Evolutionary conservation across 2,797 vertebrate species (phyloP).

Genomic region (Megaceryle alcyon): DNA sequence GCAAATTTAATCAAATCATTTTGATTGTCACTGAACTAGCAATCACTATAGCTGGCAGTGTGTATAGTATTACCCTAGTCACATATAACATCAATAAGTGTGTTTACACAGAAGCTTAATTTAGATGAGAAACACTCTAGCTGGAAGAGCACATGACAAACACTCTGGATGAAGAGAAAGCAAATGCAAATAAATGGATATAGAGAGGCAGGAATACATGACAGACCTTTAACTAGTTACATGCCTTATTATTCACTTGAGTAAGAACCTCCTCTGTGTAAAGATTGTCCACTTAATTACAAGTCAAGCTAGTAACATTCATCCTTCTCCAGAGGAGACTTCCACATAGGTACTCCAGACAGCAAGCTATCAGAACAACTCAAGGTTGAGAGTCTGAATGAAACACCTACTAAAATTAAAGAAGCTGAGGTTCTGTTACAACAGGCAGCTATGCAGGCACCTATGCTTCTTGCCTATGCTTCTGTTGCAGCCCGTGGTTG

Average conservation of each 20-base stretch:
- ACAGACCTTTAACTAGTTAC: background rate
- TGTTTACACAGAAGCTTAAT: constrained; percentile 4
- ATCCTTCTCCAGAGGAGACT: background rate
- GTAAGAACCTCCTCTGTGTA: background rate
- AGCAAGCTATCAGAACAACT: background rate
- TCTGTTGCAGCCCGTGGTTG: constrained; percentile 15
- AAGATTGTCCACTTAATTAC: background rate
- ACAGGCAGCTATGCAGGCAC: background rate
- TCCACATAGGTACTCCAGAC: background rate
- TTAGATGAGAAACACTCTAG: background rate
- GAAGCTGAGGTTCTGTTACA: background rate
- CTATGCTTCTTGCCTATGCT: background rate
- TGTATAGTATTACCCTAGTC: background rate
- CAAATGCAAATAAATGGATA: background rate
- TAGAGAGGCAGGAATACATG: background rate
- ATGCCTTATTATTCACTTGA: background rate
- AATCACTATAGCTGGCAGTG: background rate
- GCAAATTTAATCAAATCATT: background rate
- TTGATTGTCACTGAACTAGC: background rate
- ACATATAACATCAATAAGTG: background rate
- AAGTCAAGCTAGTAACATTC: background rate
- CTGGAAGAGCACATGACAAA: background rate
- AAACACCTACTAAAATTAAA: background rate
- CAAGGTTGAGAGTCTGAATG: background rate
- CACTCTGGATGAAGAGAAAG: background rate